Conservation (phyloP, 2,888 invertebrate genomes). For the Eupithecia abbreviata region DNA sequence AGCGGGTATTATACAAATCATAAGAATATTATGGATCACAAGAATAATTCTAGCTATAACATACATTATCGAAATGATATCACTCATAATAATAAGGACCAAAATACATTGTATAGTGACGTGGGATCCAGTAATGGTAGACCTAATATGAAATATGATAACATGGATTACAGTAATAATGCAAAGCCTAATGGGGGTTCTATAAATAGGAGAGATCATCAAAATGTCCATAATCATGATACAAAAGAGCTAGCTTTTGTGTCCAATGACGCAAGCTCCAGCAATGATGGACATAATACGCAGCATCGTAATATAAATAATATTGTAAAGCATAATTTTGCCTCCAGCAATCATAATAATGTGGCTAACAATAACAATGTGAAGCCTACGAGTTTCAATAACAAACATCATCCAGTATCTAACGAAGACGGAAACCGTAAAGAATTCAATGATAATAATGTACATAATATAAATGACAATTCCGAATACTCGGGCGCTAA, state of each 20-base stretch:
- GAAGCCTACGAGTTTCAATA: background rate
- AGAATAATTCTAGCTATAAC: background rate
- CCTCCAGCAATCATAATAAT: background rate
- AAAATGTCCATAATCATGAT: background rate
- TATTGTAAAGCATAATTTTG: background rate
- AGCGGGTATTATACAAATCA: background rate
- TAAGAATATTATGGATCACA: background rate
- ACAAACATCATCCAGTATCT: background rate
- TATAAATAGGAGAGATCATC: background rate
- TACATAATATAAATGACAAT: background rate
- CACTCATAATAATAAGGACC: background rate
- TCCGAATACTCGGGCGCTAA: background rate
- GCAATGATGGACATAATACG: background rate
- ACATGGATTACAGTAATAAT: background rate
- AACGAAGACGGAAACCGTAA: background rate
- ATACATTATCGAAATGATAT: background rate
- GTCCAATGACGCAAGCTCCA: background rate
- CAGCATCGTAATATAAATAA: slow-evolving; percentile 1
- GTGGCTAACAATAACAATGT: background rate
- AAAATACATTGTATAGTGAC: background rate
- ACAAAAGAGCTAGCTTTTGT: background rate
- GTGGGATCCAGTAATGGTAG: background rate
- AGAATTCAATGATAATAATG: background rate
- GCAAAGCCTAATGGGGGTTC: background rate
- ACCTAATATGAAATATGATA: background rate